Evolutionary conservation across 2,888 invertebrate genomes (phyloP).

Genomic region (Agrilus mali): DNA sequence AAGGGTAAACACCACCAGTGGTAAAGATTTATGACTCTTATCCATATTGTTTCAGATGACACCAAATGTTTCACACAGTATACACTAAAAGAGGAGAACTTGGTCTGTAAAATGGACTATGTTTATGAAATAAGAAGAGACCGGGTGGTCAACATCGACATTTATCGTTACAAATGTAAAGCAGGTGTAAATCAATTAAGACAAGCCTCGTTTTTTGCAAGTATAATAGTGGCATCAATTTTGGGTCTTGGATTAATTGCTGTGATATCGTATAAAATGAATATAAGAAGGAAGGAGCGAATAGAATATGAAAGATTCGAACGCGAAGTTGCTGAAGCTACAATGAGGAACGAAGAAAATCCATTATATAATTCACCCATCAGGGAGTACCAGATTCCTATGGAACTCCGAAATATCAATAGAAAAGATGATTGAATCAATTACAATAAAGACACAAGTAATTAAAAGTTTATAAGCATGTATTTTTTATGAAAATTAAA

Average conservation of each 20-base stretch:
- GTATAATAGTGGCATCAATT: conserved; percentile 13
- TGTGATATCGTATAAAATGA: conserved; percentile 22
- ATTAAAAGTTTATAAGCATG: too few species aligned
- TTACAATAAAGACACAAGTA: too few species aligned
- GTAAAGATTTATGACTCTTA: not conserved
- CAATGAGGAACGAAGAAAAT: conserved; percentile 28
- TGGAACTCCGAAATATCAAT: conserved; percentile 7
- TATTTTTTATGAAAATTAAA: too few species aligned
- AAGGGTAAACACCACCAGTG: conserved; percentile 4
- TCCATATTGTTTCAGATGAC: conserved; percentile 4
- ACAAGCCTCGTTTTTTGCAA: not conserved
- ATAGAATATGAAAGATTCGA: conserved; percentile 12
- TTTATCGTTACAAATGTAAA: conserved; percentile 16
- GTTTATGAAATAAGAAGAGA: conserved; percentile 10
- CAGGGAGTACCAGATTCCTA: conserved; percentile 18
- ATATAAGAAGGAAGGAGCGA: conserved; percentile 9
- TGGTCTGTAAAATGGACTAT: conserved; percentile 11
- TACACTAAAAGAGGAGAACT: conserved; percentile 7
- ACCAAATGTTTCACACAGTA: conserved; percentile 10
- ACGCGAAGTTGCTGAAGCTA: conserved; percentile 2
- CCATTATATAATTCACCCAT: conserved; percentile 41
- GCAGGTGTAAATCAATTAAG: conserved; percentile 16
- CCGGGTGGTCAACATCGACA: conserved; percentile 5
- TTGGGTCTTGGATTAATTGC: conserved; percentile 17
- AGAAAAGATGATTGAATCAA: too few species aligned